Conservation (phyloP, 2,113 vertebrate species). For the Ptilonorhynchus violaceus region DNA sequence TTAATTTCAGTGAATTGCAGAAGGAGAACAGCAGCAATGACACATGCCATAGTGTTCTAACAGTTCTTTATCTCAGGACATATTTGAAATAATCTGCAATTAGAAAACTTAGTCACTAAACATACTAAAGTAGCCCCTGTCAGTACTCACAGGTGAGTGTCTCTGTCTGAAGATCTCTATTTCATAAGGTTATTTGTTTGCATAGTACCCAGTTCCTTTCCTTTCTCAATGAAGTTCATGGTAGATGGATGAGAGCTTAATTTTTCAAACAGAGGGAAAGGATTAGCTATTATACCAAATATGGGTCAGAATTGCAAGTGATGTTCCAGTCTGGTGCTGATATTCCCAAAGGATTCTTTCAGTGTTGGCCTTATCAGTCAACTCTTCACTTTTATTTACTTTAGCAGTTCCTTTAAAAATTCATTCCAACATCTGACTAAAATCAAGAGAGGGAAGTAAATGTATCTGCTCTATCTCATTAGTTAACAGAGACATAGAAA, state of each 20-base stretch:
- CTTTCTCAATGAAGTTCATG: neutral
- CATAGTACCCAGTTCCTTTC: neutral
- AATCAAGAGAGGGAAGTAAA: constrained; percentile 40
- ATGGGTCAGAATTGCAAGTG: neutral
- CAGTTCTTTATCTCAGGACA: neutral
- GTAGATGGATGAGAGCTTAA: neutral
- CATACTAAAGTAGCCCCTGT: neutral
- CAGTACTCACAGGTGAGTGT: neutral
- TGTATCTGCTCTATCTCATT: constrained; percentile 76
- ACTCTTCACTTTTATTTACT: constrained; percentile 73
- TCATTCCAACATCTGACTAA: constrained; percentile 56
- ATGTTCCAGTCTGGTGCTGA: neutral
- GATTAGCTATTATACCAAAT: neutral
- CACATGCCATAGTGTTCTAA: neutral
- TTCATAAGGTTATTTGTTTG: neutral
- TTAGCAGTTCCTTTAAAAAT: constrained; percentile 63
- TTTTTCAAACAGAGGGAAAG: neutral
- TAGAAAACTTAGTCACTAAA: neutral
- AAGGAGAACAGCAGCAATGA: neutral
- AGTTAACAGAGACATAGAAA: constrained; percentile 74
- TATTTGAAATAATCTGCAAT: neutral
- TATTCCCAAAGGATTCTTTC: constrained; percentile 56
- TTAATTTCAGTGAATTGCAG: neutral
- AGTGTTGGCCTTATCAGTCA: constrained; percentile 66
- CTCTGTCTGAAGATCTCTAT: neutral